phyloP scores from a whole-genome alignment of 2,888 invertebrate species.

The Pycnomerus fuliginosus region DNA sequence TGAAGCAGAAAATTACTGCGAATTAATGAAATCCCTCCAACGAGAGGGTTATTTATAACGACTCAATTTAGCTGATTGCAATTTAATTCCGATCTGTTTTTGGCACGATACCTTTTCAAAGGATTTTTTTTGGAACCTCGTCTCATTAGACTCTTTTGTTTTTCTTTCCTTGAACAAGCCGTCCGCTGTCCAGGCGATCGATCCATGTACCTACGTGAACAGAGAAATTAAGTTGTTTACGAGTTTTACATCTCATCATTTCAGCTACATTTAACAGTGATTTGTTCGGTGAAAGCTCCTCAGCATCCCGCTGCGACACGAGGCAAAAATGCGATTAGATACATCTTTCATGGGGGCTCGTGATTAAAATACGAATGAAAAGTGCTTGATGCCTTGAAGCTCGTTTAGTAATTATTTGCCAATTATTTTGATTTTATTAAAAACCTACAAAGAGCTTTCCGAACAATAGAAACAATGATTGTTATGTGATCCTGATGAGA shows the following conservation, averaged over 20 bases:
- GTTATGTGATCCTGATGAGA: background rate
- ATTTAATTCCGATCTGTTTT: too few species aligned
- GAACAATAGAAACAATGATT: background rate
- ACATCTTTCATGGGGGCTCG: background rate
- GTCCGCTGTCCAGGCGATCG: too few species aligned
- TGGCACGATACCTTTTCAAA: too few species aligned
- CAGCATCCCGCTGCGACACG: background rate
- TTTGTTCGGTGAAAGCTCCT: conserved; percentile 4
- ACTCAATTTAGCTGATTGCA: too few species aligned
- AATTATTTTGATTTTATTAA: background rate
- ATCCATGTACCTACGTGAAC: too few species aligned
- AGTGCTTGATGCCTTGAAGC: background rate
- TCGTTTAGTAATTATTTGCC: background rate
- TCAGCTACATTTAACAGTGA: conserved; percentile 4
- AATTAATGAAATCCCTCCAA: too few species aligned
- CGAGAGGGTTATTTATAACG: too few species aligned
- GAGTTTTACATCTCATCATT: conserved; percentile 45
- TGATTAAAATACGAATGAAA: background rate
- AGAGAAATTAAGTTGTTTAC: conserved; percentile 8
- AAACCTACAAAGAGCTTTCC: background rate
- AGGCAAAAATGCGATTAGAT: background rate
- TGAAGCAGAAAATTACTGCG: too few species aligned
- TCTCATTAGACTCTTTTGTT: too few species aligned
- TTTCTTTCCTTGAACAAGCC: too few species aligned
- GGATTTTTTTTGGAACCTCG: too few species aligned